Evolutionary conservation across 2,113 vertebrate genomes (phyloP).

Genomic region (Cynoglossus semilaevis): DNA sequence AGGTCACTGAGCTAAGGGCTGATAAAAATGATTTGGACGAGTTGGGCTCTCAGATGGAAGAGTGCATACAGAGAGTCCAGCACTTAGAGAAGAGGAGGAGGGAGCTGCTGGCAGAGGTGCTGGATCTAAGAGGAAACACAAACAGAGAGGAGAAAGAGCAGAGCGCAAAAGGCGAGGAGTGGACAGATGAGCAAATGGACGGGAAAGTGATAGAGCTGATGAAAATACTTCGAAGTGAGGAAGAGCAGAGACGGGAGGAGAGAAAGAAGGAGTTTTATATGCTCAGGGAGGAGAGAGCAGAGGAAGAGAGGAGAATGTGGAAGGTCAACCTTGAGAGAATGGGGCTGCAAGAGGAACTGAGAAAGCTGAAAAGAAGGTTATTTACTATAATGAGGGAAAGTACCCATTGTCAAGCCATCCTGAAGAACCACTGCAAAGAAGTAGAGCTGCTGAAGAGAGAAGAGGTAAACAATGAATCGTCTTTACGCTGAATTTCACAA

Average conservation of each 20-base stretch:
- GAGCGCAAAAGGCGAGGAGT: constrained; percentile 69
- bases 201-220: constrained; percentile 62
- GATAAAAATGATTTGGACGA: constrained; percentile 12
- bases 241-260: constrained; percentile 80
- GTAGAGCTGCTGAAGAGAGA: constrained; percentile 76
- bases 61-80: constrained; percentile 83
- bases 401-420: constrained; percentile 82
- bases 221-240: constrained; percentile 77
- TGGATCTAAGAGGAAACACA: constrained; percentile 78
- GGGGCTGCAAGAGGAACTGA: constrained; percentile 80
- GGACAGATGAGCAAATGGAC: constrained; percentile 59
- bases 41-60: constrained; percentile 62
- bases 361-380: constrained; percentile 81
- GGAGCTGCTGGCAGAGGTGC: constrained; percentile 80
- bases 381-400: constrained; percentile 85
- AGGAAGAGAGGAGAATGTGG: constrained; percentile 80
- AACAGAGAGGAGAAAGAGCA: constrained; percentile 73
- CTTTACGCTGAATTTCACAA: background rate
- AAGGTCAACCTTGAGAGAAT: constrained; percentile 85
- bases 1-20: constrained; percentile 7
- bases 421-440: constrained; percentile 78
- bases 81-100: constrained; percentile 80
- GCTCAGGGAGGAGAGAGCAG: constrained; percentile 80
- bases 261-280: constrained; percentile 79
- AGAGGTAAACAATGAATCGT: constrained; percentile 55